Evolutionary conservation across 2,888 invertebrate species (phyloP), one percentile per base, ranked within the genome.

Genomic region (Metellina segmentata): DNA sequence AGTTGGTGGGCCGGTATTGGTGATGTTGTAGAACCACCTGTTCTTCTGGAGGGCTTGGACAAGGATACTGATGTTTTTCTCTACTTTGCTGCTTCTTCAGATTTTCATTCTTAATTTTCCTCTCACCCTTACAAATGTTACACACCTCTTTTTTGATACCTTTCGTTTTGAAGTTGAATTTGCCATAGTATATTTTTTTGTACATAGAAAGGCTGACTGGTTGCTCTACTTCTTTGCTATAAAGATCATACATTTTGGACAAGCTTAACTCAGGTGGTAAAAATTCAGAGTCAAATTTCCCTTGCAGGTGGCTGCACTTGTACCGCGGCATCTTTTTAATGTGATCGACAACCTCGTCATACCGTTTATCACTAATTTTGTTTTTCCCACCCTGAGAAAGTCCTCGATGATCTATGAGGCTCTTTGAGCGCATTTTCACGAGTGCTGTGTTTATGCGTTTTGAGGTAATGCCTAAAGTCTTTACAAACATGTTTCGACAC

Each of bases 191-290:
- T 86, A 91, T 87, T 61, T 91, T 91, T 83, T 91, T 91, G 82
- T 91, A 91, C 91, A 91, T 91, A 7, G 91, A 91, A 9, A 91
- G 77, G 49, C 91, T 91, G 8, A 91, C 91, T 20, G 91, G 91
- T n/a, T 91, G 91, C 7, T 88, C 78, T 7, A 91, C 91, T 83
- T 91, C 91, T 52, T 91, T 87, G 16, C 72, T 69, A 49, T 91
- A 91, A n/a, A 91, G 83, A 49, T 91, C 91, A 78, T 91, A 91
- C 91, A 91, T 91, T 74, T 91, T 91, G 6, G 91, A 91, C 20
- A 91, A 69, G 34, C 87, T 87, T 6, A 91, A 83, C 19, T 91
- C 91, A 13, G 91, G 91, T 52, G 91, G 91, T 52, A 91, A 48
- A 51, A 87, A 91, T n/a, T 91, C 91, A 16, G 82, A 78, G 72